Conservation (phyloP, 2,888 invertebrate species). For the Meliscaeva auricollis region DNA sequence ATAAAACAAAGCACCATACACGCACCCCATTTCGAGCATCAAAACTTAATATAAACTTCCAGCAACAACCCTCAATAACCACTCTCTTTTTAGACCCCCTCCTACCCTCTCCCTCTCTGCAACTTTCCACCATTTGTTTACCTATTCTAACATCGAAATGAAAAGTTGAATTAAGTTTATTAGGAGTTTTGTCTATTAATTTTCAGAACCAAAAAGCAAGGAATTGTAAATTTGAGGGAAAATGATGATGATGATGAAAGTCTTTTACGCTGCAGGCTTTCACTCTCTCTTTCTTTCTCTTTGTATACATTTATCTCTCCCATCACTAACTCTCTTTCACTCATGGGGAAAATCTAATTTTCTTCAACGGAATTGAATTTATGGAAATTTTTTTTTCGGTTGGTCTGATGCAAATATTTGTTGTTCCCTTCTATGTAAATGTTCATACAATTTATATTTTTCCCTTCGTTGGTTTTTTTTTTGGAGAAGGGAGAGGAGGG, state of each 20-base stretch:
- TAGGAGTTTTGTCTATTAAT: conserved; percentile 71
- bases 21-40: background rate
- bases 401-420: conserved; percentile 41
- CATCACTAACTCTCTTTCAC: background rate
- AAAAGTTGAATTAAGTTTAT: conserved; percentile 73
- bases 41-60: background rate
- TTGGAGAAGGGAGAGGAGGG: background rate
- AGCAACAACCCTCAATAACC: background rate
- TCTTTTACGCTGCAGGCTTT: conserved; percentile 32
- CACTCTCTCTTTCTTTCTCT: background rate
- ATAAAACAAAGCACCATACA: conserved; percentile 28
- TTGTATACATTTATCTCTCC: no score
- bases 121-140: background rate
- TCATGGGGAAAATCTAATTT: conserved; percentile 42
- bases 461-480: background rate
- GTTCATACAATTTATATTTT: conserved; percentile 21
- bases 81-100: background rate
- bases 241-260: conserved; percentile 64
- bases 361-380: conserved; percentile 63
- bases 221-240: conserved; percentile 24
- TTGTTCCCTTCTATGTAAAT: conserved; percentile 35
- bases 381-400: conserved; percentile 60
- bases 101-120: background rate
- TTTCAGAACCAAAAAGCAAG: conserved; percentile 41
- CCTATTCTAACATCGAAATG: conserved; percentile 31